These are phyloP conservation scores for Lepus timidus DNA, from an alignment of 2,113 vertebrate genomes.

Conservation along the genomic window DNA sequence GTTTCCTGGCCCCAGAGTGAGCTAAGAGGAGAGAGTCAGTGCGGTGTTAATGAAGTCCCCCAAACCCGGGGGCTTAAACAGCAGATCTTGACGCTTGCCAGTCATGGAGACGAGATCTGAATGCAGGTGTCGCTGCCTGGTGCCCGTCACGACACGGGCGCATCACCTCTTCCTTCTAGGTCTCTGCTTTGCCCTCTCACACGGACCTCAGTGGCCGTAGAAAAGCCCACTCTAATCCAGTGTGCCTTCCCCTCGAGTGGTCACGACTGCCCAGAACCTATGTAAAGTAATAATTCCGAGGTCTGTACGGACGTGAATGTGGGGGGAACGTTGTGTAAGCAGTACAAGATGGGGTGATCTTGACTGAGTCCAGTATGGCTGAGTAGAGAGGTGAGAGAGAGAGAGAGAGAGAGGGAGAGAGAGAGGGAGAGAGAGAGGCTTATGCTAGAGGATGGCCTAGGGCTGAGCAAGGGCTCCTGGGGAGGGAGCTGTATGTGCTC, in stretches of 20 bases:
- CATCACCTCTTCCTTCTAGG: not conserved
- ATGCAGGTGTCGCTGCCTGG: accelerated
- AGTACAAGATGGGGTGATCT: not conserved
- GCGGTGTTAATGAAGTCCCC: accelerated
- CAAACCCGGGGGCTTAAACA: accelerated
- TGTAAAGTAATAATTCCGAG: not conserved
- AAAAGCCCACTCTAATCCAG: not conserved
- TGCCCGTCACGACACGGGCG: too few species aligned
- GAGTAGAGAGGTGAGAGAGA: accelerated
- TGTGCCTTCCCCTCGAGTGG: not conserved
- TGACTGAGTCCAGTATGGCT: not conserved
- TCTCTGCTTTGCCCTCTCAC: not conserved
- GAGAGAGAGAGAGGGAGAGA: not conserved
- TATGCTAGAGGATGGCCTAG: accelerated
- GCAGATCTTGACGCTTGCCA: accelerated
- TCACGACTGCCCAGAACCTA: not conserved
- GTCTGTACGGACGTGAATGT: not conserved
- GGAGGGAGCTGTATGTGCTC: not conserved
- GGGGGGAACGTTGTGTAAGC: not conserved
- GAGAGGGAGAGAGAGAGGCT: not conserved
- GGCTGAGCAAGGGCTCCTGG: not conserved
- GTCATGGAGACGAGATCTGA: not conserved
- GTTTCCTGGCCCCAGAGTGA: not conserved
- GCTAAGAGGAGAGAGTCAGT: not conserved
- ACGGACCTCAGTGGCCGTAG: not conserved